These are phyloP conservation scores for Polypterus senegalus DNA, from an alignment of 2,113 vertebrate genomes.

Conservation along the genomic window DNA sequence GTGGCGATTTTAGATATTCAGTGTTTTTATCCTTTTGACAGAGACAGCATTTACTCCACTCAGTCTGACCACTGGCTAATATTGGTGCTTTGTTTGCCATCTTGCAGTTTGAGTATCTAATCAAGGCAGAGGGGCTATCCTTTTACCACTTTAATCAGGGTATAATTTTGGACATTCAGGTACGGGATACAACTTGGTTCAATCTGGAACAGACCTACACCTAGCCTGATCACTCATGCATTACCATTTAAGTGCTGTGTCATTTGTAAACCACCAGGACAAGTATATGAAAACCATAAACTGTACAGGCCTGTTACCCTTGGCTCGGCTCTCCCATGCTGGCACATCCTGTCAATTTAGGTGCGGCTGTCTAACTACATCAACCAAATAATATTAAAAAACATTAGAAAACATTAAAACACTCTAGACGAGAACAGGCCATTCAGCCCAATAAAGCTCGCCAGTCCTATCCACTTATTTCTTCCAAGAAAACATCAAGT, in stretches of 20 bases:
- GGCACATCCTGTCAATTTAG: conserved; percentile 18
- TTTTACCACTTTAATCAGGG: background rate
- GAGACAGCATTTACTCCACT: conserved; percentile 1
- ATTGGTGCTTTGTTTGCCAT: background rate
- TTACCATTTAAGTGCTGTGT: background rate
- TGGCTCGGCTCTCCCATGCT: conserved; percentile 14
- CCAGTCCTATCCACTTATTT: no score
- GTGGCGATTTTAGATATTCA: background rate
- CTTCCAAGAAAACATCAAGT: no score
- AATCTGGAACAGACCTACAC: background rate
- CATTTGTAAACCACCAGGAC: background rate
- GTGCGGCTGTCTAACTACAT: conserved; percentile 13
- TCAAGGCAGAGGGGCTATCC: background rate
- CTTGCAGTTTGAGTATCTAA: background rate
- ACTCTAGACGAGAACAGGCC: no score
- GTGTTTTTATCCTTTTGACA: conserved; percentile 7
- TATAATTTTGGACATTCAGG: background rate
- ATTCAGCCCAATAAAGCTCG: no score
- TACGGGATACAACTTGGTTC: background rate
- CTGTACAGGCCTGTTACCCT: conserved; percentile 14
- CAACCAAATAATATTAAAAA: no score
- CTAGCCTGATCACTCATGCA: background rate
- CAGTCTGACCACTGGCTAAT: background rate
- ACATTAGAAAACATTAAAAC: no score
- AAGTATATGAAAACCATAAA: conserved; percentile 30